A percentile compares a stretch with the other conserved stretches of the same genome.
phyloP scores from a whole-genome alignment of 2,888 invertebrate genomes.

The Balanococcus diminutus region DNA sequence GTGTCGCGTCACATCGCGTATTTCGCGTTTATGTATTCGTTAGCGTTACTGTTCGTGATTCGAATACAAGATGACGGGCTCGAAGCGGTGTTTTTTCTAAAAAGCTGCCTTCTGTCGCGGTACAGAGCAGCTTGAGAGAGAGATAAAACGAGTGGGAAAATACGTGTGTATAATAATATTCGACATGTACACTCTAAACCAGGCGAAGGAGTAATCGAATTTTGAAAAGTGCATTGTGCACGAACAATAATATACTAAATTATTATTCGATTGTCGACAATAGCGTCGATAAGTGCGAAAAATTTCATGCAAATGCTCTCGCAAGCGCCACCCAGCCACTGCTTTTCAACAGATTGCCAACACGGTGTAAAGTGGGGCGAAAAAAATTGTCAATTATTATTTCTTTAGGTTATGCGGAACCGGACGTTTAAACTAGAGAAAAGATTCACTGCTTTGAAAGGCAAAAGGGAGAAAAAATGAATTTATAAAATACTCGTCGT shows the following conservation, averaged over 20 bases:
- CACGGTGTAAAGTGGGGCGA: too few species aligned
- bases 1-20: too few species aligned
- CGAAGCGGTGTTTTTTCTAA: background rate
- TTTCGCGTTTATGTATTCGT: background rate
- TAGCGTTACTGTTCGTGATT: background rate
- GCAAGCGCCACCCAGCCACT: too few species aligned
- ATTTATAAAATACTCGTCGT: background rate
- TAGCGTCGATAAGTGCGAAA: background rate
- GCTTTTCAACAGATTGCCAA: background rate
- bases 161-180: background rate
- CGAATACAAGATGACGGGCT: background rate
- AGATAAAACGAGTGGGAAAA: too few species aligned
- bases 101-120: background rate
- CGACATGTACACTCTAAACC: background rate
- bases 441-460: background rate
- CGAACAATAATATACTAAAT: constrained; percentile 20
- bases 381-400: background rate
- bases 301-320: background rate
- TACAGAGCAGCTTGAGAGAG: too few species aligned
- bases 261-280: constrained; percentile 25
- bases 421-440: background rate
- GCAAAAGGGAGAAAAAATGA: background rate
- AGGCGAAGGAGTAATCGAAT: background rate
- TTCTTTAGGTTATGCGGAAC: background rate
- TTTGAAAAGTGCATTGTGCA: constrained; percentile 16